Conservation (phyloP, 2,888 invertebrate species). For the Sialis lutaria region DNA sequence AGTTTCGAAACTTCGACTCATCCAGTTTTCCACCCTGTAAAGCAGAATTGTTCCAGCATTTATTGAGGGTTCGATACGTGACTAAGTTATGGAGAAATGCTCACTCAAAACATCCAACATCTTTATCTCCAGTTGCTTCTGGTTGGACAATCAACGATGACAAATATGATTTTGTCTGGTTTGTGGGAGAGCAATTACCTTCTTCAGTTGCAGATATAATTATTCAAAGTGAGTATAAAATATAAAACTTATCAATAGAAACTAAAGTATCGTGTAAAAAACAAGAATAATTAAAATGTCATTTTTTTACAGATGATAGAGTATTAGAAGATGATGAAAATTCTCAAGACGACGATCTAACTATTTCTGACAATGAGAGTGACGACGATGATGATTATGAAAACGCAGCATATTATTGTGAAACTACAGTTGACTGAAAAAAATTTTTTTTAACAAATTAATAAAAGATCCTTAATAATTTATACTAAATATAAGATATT, state of each 20-base stretch:
- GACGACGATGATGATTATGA: background rate
- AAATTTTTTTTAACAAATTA: too few relatives aligned
- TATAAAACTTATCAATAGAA: slow-evolving; percentile 4
- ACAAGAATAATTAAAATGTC: background rate
- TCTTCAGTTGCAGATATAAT: slow-evolving; percentile 10
- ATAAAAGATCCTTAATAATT: too few relatives aligned
- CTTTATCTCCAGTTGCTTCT: slow-evolving; percentile 8
- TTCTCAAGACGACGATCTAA: slow-evolving; percentile 7
- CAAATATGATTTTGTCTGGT: slow-evolving; percentile 13
- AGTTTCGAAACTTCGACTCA: too few relatives aligned
- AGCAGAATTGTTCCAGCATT: slow-evolving; percentile 12
- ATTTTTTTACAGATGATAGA: slow-evolving; percentile 7
- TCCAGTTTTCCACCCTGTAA: slow-evolving; percentile 5
- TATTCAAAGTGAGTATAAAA: slow-evolving; percentile 8
- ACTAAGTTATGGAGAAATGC: slow-evolving; percentile 12
- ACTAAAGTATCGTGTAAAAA: background rate
- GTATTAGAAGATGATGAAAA: slow-evolving; percentile 7
- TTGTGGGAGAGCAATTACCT: slow-evolving; percentile 12
- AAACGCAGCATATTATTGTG: background rate
- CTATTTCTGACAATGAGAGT: slow-evolving; percentile 1
- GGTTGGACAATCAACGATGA: slow-evolving; percentile 10
- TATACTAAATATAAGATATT: too few relatives aligned
- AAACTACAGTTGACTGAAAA: background rate
- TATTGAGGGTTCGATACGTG: slow-evolving; percentile 12
- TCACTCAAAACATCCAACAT: slow-evolving; percentile 11